Base-by-base conservation (phyloP, 2,888 invertebrate genomes). In the Myopa testacea region DNA sequence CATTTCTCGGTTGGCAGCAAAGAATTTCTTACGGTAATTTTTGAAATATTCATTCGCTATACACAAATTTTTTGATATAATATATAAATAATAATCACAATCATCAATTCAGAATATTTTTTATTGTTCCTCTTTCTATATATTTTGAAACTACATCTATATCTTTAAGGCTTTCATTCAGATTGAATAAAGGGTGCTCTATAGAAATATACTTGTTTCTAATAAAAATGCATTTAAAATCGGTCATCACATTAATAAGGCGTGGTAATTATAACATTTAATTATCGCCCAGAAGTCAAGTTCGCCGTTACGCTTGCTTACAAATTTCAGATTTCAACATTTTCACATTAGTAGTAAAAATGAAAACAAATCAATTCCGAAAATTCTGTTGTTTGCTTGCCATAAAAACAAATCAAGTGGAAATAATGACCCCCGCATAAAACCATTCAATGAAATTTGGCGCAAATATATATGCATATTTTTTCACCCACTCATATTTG, bases 381-480 rank as follows among this genome's bases (percentile, higher is more conserved):
- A 50, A 50, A 8, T 67, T 40, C n/a, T 10, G 38, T 10, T 12
- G 19, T 45, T 45, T 10, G 7, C 34, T 16, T 4, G 37, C 55
- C 19, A 26, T 14, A n/a, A 52, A 70, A 52, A 55, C 26, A 19
- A 50, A 55, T 50, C 12, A 55, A n/a, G 52, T 50, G 70, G 34
- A 70, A 70, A 34, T 14, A 34, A 70, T 26, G 55, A 70, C 34
- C 71, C 14, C 65, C 38, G 5, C 14, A 34, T 12, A 12, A 16
- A 65, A 65, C 14, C 38, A 14, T 65, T 65, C 65, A 65, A 65
- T 38, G 65, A 65, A 65, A 63, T n/a, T 55, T 55, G 55, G 55
- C 55, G n/a, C 55, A 55, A 55, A 5, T 55, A 16, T 50, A 26
- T 45, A 8, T 10, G 45, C 45, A 45, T 45, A 45, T 45, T 45